A percentile compares a stretch with the other conserved stretches of the same genome.
Conservation (phyloP, 2,797 vertebrate species). For the Cyprinodon diabolis region DNA sequence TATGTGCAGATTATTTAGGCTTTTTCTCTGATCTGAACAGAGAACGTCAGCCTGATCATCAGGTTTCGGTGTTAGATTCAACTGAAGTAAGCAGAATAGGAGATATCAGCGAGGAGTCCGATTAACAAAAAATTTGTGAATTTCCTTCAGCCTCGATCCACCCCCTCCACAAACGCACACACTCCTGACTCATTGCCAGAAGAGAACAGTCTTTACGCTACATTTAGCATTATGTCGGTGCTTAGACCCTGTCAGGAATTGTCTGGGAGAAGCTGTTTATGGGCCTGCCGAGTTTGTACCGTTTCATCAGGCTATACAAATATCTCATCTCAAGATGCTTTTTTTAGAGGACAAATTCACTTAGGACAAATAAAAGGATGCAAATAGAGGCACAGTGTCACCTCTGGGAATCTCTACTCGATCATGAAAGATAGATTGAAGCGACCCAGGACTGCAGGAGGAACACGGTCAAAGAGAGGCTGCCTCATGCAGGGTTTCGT, state of each 20-base stretch:
- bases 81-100: constrained; percentile 47
- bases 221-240: constrained; percentile 64
- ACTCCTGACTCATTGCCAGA: constrained; percentile 48
- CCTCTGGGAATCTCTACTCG: neutral
- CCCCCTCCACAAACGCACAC: constrained; percentile 12
- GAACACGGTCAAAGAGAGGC: neutral
- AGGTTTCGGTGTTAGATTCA: constrained; percentile 15
- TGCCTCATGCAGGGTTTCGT: neutral
- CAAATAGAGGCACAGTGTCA: neutral
- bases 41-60: constrained; percentile 10
- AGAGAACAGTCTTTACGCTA: constrained; percentile 57
- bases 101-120: constrained; percentile 36
- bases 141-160: constrained; percentile 8
- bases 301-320: constrained; percentile 21
- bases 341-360: neutral
- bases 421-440: neutral
- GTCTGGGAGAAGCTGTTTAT: constrained; percentile 60
- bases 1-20: constrained; percentile 4
- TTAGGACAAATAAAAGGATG: neutral
- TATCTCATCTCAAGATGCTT: neutral
- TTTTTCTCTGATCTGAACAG: constrained; percentile 19
- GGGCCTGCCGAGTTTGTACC: constrained; percentile 27
- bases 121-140: constrained; percentile 46
- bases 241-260: constrained; percentile 57
- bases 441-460: neutral